These are phyloP conservation scores for Poeciliopsis gracilis DNA, from an alignment of 2,797 vertebrate genomes.

Conservation along the genomic window DNA sequence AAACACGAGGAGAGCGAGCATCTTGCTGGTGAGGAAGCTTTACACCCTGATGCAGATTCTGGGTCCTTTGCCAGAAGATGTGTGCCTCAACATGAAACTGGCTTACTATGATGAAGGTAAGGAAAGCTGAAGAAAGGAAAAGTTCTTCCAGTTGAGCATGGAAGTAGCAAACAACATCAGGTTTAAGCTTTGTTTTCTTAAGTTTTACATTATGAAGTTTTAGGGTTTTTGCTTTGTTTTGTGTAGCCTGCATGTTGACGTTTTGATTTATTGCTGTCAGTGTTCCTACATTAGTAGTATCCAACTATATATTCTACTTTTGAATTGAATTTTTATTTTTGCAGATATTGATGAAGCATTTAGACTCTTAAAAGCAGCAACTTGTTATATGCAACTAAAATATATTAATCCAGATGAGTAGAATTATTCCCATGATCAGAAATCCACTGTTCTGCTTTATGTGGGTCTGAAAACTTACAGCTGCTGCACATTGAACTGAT, in stretches of 20 bases:
- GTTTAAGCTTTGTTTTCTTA: not conserved
- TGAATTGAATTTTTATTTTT: not conserved
- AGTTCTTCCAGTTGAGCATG: not conserved
- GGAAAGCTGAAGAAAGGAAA: not conserved
- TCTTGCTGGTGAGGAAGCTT: conserved; percentile 93
- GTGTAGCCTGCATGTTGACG: not conserved
- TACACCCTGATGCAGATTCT: conserved; percentile 94
- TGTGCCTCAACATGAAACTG: conserved; percentile 95
- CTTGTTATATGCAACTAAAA: not conserved
- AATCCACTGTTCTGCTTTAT: not conserved
- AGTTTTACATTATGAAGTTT: not conserved
- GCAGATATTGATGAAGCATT: not conserved
- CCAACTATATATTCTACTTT: not conserved
- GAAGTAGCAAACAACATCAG: not conserved
- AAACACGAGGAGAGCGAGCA: conserved; percentile 90
- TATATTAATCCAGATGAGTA: not conserved
- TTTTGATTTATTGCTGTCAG: not conserved
- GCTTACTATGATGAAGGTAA: conserved; percentile 93
- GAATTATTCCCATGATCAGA: not conserved
- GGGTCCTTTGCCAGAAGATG: conserved; percentile 86
- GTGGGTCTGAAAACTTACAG: not conserved
- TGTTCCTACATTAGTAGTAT: not conserved
- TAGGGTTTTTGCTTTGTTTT: not conserved
- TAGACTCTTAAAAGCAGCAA: not conserved
- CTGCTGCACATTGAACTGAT: not conserved